Evolutionary conservation across 2,797 vertebrate species (phyloP), one percentile per base, ranked within the genome.

Genomic region (Mastacembelus armatus): DNA sequence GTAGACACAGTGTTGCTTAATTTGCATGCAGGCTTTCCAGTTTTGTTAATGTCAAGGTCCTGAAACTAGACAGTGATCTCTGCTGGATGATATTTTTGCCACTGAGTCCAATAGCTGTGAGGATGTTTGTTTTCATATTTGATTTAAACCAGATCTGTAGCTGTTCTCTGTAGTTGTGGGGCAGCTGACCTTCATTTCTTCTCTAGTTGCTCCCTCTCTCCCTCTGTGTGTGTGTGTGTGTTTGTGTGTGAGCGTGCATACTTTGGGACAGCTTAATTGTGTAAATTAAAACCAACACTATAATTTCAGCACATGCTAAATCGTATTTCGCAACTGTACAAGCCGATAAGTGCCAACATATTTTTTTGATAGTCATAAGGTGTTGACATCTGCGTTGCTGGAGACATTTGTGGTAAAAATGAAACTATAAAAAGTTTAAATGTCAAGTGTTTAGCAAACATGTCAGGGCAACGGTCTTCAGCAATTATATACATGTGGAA

Each of bases 1-100:
- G 42, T 45, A 84, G 80, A 73, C 74, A 80, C 36, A 66, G 35
- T 58, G 33, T 49, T 78, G 26, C 77, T 77, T 64, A 54, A 22
- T 73, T 73, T 49, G 66, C 77, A 87, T 79, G 64, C 42, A 58
- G 22, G 18, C 68, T 72, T 64, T 56, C 26, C 51, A 47, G 18
- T 29, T 26, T 36, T 55, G 24, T 43, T 38, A 55, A 10, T 10
- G 56, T 65, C 50, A 58, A 45, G 32, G 30, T 59, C 48, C 49
- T 72, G 54, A 59, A 30, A 47, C 21, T 16, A 8, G 43, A 48
- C 56, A 16, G 22, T 30, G 60, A 62, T 73, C 59, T 52, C 48
- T 55, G 59, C 16, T 47, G 47, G 49, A 66, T 50, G 22, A 63
- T 38, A 49, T 60, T 66, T n/a, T 68, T 64, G 43, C 74, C 56